Evolutionary conservation across 2,888 invertebrate species (phyloP), one percentile per base, ranked within the genome.

Genomic region (Venustoraphidia nigricollis): DNA sequence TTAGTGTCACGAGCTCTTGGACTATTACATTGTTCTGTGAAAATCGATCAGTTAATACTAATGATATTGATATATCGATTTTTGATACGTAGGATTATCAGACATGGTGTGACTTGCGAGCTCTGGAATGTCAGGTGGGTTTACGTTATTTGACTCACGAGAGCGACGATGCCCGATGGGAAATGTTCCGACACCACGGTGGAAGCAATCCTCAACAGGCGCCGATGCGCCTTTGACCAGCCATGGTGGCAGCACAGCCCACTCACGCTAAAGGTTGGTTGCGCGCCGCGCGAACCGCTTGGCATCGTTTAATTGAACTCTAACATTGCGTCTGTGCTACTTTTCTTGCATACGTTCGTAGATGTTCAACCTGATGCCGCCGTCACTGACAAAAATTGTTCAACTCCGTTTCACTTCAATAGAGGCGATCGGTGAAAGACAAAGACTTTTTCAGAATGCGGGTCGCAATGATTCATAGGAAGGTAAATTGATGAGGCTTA

Each of bases 101-200:
- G 66, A 93, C 95, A 6, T 97, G 96, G 93, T 81, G 79, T 57
- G 98, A 98, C 71, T 74, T 98, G 59, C 78, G 95, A 47, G 79
- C 82, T 57, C 72, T 98, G 47, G 96, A 97, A 71, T 73, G 72
- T 39, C 76, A 80, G 59, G 63, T 67, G 17, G 81, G 87, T 36
- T 73, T 77, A 52, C 77, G 92, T 11, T 94, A 90, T 69, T 71
- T 94, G 54, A 93, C 93, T 8, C 92, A 93, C 56, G 91, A 92
- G 65, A 86, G 89, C 34, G 93, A 95, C 62, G 94, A 95, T 64
- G 80, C 82, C n/a, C 77, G 92, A 55, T 94, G 93, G 93, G 81
- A 79, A 57, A 70, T 73, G 17, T 63, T 67, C 50, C 59, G 58
- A 36, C 53, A 56, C 47, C 59, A 63, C 52, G 56, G 61, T 9